Percentiles rank a stretch among this genome's conserved stretches.
Conservation (phyloP, 2,113 vertebrate genomes). For the Peromyscus maniculatus region DNA sequence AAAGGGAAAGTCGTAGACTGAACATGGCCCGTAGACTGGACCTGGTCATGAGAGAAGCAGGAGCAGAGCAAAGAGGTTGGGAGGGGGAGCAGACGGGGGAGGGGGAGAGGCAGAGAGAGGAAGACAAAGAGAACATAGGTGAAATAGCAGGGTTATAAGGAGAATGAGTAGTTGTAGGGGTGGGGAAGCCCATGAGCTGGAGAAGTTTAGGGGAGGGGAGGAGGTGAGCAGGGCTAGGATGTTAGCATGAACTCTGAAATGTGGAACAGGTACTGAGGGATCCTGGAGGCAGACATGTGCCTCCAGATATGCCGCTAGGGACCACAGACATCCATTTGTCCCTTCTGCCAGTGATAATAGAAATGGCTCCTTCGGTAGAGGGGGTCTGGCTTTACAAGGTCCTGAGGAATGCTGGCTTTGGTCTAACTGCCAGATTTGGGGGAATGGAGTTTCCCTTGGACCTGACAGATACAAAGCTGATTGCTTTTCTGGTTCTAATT, state of each 20-base stretch:
- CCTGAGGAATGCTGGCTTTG: not conserved
- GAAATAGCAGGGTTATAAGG: not conserved
- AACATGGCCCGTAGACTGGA: not conserved
- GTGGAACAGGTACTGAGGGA: not conserved
- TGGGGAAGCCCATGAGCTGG: not conserved
- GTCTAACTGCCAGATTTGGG: not conserved
- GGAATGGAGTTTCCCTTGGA: not conserved
- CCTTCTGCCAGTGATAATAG: not conserved
- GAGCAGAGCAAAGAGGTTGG: not conserved
- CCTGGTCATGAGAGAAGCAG: not conserved
- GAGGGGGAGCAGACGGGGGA: rapidly evolving
- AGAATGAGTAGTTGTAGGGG: not conserved
- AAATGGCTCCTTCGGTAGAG: not conserved
- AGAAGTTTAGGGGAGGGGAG: not conserved
- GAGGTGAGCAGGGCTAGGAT: not conserved
- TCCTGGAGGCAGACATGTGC: not conserved
- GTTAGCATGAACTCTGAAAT: not conserved
- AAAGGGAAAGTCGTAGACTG: not conserved
- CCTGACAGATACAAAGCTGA: not conserved
- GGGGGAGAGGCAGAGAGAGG: not conserved
- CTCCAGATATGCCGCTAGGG: not conserved
- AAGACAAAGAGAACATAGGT: not conserved
- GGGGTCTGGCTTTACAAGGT: too few species aligned
- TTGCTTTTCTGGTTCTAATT: not conserved
- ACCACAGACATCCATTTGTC: not conserved